These are phyloP conservation scores for Astyanax mexicanus DNA, from an alignment of 2,797 vertebrate species.

Conservation along the genomic window DNA sequence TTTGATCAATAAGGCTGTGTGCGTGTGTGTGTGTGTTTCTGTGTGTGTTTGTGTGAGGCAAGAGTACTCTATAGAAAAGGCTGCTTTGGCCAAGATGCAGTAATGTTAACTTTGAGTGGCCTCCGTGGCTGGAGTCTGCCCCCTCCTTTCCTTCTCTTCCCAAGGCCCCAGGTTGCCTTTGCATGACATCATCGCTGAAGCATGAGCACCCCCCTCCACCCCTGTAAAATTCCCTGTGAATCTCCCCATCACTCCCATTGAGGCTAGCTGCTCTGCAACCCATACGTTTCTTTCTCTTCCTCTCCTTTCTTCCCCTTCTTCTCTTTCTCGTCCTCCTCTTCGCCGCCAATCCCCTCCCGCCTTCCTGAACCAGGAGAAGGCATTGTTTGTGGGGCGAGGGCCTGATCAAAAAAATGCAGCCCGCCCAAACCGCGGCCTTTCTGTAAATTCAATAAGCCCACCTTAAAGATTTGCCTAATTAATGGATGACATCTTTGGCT, in stretches of 20 bases:
- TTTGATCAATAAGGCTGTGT: constrained; percentile 34
- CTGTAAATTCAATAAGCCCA: constrained; percentile 99
- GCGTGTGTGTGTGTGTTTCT: constrained; percentile 26
- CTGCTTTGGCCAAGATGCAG: constrained; percentile 84
- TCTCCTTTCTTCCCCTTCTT: constrained; percentile 72
- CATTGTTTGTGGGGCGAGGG: constrained; percentile 88
- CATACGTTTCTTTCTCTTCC: constrained; percentile 80
- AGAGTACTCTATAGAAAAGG: constrained; percentile 75
- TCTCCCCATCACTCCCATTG: constrained; percentile 76
- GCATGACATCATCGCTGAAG: constrained; percentile 99
- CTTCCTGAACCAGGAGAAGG: constrained; percentile 85
- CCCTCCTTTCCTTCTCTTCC: constrained; percentile 77
- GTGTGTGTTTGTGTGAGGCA: constrained; percentile 51
- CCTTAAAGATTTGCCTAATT: constrained; percentile 99
- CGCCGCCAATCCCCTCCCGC: constrained; percentile 65
- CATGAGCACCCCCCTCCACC: constrained; percentile 79
- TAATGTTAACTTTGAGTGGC: constrained; percentile 87
- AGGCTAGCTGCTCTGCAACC: constrained; percentile 83
- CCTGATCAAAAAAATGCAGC: constrained; percentile 99
- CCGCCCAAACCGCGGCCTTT: constrained; percentile 94
- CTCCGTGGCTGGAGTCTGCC: constrained; percentile 77
- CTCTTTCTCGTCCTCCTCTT: constrained; percentile 72
- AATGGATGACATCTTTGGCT: constrained; percentile 99
- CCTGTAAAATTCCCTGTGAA: constrained; percentile 47
- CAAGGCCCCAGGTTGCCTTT: constrained; percentile 94